phyloP scores from a whole-genome alignment of 2,797 vertebrate species.

The Enteromius unitaeniatus region DNA sequence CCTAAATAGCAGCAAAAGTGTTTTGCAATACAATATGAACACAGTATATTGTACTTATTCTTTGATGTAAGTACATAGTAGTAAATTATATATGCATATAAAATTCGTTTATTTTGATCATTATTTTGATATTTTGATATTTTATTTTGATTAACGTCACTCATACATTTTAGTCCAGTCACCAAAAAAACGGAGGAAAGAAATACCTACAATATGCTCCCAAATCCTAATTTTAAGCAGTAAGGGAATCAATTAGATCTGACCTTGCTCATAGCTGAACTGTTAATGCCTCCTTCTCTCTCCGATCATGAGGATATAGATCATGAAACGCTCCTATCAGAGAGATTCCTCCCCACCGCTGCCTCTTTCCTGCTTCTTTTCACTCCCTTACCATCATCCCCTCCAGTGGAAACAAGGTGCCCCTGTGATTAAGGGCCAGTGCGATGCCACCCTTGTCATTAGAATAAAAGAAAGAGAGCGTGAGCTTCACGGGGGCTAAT shows the following conservation, averaged over 20 bases:
- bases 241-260: conserved; percentile 12
- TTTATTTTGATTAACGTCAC: neutral
- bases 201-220: neutral
- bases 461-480: conserved; percentile 78
- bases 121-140: too few species aligned
- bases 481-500: conserved; percentile 82
- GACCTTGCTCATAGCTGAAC: conserved; percentile 8
- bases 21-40: too few species aligned
- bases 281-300: neutral
- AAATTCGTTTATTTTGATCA: neutral
- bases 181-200: neutral
- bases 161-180: neutral
- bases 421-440: conserved; percentile 98
- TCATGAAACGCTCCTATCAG: conserved; percentile 40
- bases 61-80: too few species aligned
- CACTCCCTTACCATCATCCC: neutral
- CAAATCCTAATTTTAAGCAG: neutral
- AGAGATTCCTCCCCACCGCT: neutral
- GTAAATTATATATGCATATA: too few species aligned
- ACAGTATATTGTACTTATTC: too few species aligned
- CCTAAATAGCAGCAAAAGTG: too few species aligned
- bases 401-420: conserved; percentile 36
- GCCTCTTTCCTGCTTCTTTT: conserved; percentile 13
- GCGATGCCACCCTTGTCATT: conserved; percentile 95
- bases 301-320: conserved; percentile 24